Percentiles rank a stretch among this genome's conserved stretches.
phyloP scores from a whole-genome alignment of 2,113 vertebrate species.

The Chaetorhynchus papuensis region DNA sequence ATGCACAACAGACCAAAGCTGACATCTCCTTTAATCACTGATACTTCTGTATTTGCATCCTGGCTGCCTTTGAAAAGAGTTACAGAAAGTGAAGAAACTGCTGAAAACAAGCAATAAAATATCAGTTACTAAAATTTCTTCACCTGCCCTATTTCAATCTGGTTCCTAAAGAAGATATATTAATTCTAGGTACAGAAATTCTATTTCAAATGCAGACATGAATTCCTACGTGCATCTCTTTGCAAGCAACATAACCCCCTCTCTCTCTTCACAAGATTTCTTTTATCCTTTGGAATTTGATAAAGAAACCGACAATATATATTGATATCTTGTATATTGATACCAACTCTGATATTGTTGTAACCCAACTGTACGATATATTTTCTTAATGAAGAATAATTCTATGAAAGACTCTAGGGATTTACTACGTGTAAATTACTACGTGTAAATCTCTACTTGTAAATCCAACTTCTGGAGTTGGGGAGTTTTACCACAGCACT shows the following conservation, averaged over 20 bases:
- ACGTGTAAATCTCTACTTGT: too few species aligned
- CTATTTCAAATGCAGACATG: background rate
- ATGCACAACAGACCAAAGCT: background rate
- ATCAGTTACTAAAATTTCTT: background rate
- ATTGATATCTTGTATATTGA: background rate
- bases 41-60: conserved; percentile 2
- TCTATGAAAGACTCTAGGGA: background rate
- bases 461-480: background rate
- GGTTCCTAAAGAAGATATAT: background rate
- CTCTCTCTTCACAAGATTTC: background rate
- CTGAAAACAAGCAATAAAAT: background rate
- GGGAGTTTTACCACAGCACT: background rate
- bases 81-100: background rate
- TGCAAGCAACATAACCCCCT: fast-evolving
- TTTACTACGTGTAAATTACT: background rate
- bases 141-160: background rate
- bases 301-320: background rate
- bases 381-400: background rate
- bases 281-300: background rate
- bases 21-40: background rate
- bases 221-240: background rate
- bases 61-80: background rate
- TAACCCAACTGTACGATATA: fast-evolving
- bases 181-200: background rate
- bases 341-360: background rate